phyloP scores from a whole-genome alignment of 2,113 vertebrate species.

The Columbina picui region DNA sequence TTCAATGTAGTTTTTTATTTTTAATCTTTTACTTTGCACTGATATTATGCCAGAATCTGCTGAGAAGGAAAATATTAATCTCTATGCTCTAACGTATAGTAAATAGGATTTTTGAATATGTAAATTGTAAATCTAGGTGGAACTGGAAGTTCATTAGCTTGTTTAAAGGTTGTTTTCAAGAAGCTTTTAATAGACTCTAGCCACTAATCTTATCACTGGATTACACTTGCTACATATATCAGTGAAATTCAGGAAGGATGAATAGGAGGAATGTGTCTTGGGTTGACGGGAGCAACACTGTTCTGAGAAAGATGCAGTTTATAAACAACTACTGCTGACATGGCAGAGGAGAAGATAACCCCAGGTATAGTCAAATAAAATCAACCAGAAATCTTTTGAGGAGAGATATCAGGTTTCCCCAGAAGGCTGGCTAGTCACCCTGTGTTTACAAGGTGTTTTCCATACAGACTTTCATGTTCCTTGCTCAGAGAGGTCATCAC shows the following conservation, averaged over 20 bases:
- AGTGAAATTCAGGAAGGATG: background rate
- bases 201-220: constrained; percentile 11
- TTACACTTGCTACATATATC: background rate
- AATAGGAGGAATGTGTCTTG: background rate
- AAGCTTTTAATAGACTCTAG: background rate
- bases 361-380: background rate
- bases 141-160: background rate
- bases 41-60: background rate
- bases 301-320: background rate
- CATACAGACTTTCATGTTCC: background rate
- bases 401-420: background rate
- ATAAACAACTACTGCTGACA: background rate
- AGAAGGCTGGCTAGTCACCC: background rate
- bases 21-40: background rate
- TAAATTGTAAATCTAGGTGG: background rate
- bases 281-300: background rate
- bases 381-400: background rate
- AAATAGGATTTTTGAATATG: background rate
- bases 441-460: background rate
- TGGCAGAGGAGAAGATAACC: background rate
- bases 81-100: background rate
- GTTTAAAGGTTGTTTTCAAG: background rate
- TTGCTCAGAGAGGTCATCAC: background rate
- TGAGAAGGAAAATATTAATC: background rate
- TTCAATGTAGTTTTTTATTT: background rate